A percentile compares a stretch with the other conserved stretches of the same genome.
Conservation (phyloP, 2,113 vertebrate species). For the Aegotheles bennettii region DNA sequence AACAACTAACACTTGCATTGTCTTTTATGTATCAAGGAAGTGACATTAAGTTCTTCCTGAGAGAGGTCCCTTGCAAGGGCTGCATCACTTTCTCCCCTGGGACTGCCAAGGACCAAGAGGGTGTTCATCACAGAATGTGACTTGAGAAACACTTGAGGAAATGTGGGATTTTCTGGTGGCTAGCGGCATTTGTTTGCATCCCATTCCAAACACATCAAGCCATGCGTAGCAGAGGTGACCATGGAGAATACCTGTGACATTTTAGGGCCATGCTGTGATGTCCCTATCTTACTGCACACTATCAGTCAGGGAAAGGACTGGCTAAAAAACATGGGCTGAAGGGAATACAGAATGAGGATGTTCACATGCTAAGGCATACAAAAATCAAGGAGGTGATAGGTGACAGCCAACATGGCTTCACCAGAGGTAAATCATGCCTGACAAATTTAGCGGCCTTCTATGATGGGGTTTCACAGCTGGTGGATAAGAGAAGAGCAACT, state of each 20-base stretch:
- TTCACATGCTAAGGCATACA: too few relatives aligned
- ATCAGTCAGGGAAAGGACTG: background rate
- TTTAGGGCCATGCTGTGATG: background rate
- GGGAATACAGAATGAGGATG: background rate
- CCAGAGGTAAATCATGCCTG: too few relatives aligned
- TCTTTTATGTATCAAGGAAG: background rate
- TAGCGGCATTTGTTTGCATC: background rate
- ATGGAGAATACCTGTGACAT: background rate
- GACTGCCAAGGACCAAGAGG: background rate
- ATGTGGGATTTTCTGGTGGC: background rate
- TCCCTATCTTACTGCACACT: background rate
- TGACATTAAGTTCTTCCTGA: background rate
- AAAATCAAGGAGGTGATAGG: too few relatives aligned
- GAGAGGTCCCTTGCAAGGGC: background rate
- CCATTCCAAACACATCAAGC: background rate
- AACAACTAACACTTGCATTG: accelerated
- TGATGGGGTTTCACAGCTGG: too few relatives aligned
- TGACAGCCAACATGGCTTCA: too few relatives aligned
- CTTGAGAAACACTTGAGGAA: background rate
- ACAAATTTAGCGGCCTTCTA: too few relatives aligned
- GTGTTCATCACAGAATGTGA: accelerated
- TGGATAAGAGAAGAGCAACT: too few relatives aligned
- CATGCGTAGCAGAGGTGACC: background rate
- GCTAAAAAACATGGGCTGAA: background rate
- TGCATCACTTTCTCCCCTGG: background rate